Conservation (phyloP, 2,888 invertebrate species). For the Aradus depressus region DNA sequence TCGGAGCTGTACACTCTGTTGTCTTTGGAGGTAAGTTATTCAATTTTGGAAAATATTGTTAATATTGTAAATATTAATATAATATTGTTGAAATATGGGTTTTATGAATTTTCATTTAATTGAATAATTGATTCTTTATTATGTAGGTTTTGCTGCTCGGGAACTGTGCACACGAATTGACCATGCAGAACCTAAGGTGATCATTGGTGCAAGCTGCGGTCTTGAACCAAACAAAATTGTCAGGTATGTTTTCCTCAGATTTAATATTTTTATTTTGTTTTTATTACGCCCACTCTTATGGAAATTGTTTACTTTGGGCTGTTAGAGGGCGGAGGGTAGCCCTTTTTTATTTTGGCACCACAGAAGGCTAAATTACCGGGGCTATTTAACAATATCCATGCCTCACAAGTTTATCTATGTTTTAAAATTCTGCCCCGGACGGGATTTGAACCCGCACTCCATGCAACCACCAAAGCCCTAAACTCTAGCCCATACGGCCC, state of each 20-base stretch:
- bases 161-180: slow-evolving; percentile 77
- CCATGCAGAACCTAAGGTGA: slow-evolving; percentile 77
- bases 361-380: too few relatives aligned
- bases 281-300: too few relatives aligned
- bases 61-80: slow-evolving; percentile 5
- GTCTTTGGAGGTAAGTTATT: slow-evolving; percentile 69
- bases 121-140: neutral
- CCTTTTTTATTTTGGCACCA: too few relatives aligned
- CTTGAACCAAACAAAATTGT: slow-evolving; percentile 78
- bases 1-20: slow-evolving; percentile 87
- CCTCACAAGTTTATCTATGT: too few relatives aligned
- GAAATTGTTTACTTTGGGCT: too few relatives aligned
- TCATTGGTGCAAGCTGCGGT: slow-evolving; percentile 84
- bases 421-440: too few relatives aligned
- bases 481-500: too few relatives aligned
- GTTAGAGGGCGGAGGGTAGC: too few relatives aligned
- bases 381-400: too few relatives aligned
- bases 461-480: too few relatives aligned
- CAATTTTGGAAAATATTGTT: slow-evolving; percentile 7
- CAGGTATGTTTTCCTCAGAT: slow-evolving; percentile 41
- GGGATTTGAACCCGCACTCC: too few relatives aligned
- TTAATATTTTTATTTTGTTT: neutral
- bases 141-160: slow-evolving; percentile 72
- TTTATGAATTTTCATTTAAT: neutral
- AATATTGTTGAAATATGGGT: slow-evolving; percentile 3